Percentiles rank a stretch among this genome's conserved stretches.
Evolutionary conservation across 2,888 invertebrate genomes (phyloP).

Genomic region (Melanchra persicariae): DNA sequence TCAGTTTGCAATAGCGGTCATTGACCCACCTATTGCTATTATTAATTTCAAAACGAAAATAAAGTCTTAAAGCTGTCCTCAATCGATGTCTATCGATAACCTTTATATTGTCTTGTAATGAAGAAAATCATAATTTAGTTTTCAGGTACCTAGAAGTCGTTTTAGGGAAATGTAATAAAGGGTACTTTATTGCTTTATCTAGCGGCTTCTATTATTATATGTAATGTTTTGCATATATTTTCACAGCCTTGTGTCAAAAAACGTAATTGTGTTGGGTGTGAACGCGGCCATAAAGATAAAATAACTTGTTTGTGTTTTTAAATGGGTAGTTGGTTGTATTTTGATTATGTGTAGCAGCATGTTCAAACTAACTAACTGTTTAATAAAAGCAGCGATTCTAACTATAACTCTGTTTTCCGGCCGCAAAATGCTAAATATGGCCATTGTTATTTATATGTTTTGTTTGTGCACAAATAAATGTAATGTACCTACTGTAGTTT

Average conservation of each 20-base stretch:
- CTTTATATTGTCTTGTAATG: neutral
- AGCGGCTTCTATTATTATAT: neutral
- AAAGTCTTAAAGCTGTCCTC: neutral
- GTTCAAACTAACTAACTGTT: conserved; percentile 6
- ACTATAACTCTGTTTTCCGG: conserved; percentile 2
- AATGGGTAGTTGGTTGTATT: neutral
- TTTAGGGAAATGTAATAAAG: too few species aligned
- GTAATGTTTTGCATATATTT: neutral
- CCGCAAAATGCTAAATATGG: conserved; percentile 4
- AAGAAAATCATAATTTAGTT: too few species aligned
- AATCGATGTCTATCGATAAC: neutral
- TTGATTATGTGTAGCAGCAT: neutral
- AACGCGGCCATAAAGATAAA: neutral
- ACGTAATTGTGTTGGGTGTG: neutral
- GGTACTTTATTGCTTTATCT: too few species aligned
- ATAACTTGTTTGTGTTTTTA: neutral
- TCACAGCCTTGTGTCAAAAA: neutral
- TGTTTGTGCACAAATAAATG: neutral
- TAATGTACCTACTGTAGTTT: conserved; percentile 1
- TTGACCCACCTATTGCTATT: neutral
- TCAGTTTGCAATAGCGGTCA: too few species aligned
- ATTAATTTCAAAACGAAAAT: neutral
- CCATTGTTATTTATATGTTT: conserved; percentile 5
- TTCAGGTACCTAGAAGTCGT: too few species aligned
- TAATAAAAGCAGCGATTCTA: conserved; percentile 6